A percentile compares a stretch with the other conserved stretches of the same genome.
Evolutionary conservation across 2,113 vertebrate species (phyloP).

Genomic region (Eclectus roratus): DNA sequence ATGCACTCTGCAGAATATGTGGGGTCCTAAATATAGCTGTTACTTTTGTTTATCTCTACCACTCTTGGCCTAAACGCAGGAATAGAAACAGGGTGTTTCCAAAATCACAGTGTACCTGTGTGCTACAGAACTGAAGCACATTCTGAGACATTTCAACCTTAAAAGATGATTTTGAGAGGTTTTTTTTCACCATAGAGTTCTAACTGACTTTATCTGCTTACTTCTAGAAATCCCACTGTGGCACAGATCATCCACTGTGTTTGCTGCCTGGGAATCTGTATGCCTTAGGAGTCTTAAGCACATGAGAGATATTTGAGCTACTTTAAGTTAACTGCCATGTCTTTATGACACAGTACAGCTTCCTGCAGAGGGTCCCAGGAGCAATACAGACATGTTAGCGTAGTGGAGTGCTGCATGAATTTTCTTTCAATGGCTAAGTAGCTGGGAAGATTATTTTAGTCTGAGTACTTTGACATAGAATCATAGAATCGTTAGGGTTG

Average conservation of each 20-base stretch:
- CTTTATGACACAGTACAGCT: background rate
- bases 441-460: background rate
- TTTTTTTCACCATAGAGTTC: background rate
- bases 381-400: background rate
- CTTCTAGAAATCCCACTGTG: background rate
- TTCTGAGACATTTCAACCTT: background rate
- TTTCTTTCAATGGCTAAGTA: background rate
- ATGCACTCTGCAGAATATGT: background rate
- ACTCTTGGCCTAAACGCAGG: background rate
- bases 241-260: background rate
- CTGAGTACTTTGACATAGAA: background rate
- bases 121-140: background rate
- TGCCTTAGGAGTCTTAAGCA: background rate
- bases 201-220: background rate
- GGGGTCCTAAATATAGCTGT: background rate
- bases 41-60: background rate
- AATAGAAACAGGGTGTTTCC: background rate
- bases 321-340: background rate
- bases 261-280: background rate
- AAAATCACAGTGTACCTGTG: background rate
- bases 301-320: background rate
- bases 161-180: background rate
- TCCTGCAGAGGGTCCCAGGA: background rate
- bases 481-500: background rate
- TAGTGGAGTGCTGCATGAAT: background rate